Evolutionary conservation across 2,888 invertebrate species (phyloP), one percentile per base, ranked within the genome.

Genomic region (Cynaeus angustus): DNA sequence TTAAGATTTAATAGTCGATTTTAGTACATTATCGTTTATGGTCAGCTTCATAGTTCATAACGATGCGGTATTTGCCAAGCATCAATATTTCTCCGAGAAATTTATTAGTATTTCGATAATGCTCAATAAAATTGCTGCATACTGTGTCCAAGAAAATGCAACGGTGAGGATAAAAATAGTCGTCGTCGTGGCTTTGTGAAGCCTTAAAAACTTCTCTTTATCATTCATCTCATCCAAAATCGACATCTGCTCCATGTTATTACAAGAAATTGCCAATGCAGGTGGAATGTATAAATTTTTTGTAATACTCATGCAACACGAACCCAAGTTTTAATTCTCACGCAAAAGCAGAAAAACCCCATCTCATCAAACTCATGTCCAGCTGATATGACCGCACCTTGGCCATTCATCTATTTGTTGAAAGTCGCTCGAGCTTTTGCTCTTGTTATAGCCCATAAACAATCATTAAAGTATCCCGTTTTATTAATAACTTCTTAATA

Each of bases 331-430:
- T 21, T 1, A 46, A 41, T 12, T 46, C 46, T 46, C 14, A 16
- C 16, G 46, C 16, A 46, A 46, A 52, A 30, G 7, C 28, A 10
- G 33, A 52, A 52, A 52, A 52, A 52, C 26, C 2, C 28, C 9
- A n/a, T n/a, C 33, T 33, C 33, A 33, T 33, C 33, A 33, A 33
- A 33, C 33, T 33, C 30, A 9, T n/a, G 30, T 52, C 10, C 55
- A 38, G 55, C 38, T 41, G 48, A 14, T 45, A 46, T 33, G 46
- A 28, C 59, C 46, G 45, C 59, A 26, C 33, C 28, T 59, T 45
- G 37, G 13, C 33, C 8, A 16, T 26, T 59, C 55, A n/a, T 59
- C 59, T 59, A 59, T 59, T 61, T 61, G 61, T 61, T 46, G 61
- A 61, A 61, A 61, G 61, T 46, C 10, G 21, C 3, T 12, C 48